Conservation (phyloP, 2,113 vertebrate genomes). For the Gallinago jamesoni region DNA sequence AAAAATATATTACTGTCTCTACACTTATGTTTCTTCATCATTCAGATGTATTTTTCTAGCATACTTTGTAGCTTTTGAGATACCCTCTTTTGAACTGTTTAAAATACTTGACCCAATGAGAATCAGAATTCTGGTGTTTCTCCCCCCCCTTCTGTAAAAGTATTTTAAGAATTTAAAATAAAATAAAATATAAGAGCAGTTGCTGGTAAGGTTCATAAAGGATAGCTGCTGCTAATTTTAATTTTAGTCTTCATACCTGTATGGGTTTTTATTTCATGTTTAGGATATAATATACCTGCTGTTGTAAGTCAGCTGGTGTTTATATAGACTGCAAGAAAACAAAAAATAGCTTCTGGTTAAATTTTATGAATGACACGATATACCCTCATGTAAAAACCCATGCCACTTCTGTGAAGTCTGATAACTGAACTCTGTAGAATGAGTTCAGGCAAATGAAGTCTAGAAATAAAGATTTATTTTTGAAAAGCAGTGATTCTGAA, state of each 20-base stretch:
- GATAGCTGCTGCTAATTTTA: not conserved
- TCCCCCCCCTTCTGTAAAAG: not conserved
- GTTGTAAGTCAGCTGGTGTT: not conserved
- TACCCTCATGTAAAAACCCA: not conserved
- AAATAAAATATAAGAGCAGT: not conserved
- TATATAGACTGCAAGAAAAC: not conserved
- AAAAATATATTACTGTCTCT: not conserved
- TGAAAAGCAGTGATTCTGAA: not conserved
- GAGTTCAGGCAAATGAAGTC: not conserved
- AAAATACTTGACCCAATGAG: not conserved
- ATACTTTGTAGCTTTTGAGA: not conserved
- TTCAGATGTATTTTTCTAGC: not conserved
- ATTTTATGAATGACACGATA: not conserved
- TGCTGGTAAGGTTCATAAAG: not conserved
- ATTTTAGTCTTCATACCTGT: not conserved
- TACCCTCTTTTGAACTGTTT: not conserved
- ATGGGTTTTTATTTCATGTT: not conserved
- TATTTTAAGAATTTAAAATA: not conserved
- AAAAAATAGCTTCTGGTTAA: not conserved
- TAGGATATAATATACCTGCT: not conserved
- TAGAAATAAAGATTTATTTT: not conserved
- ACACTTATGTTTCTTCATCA: not conserved
- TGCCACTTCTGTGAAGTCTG: not conserved
- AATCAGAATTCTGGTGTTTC: not conserved
- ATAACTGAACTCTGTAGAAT: not conserved